phyloP scores from a whole-genome alignment of 2,797 vertebrate genomes.

The Peromyscus eremicus region DNA sequence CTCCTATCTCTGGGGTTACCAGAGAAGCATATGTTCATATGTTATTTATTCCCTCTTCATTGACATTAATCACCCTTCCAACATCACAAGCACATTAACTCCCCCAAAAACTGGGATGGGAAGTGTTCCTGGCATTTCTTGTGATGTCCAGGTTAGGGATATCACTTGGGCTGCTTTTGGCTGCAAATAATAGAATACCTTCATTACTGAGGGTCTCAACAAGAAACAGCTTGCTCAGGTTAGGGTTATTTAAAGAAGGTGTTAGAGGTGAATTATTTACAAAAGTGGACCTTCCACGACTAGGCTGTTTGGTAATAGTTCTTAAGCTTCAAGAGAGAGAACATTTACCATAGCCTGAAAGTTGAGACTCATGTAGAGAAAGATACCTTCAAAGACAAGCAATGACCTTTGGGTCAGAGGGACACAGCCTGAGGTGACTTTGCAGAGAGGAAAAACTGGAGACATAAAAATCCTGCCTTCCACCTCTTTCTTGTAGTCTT shows the following conservation, averaged over 20 bases:
- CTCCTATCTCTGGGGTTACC: not conserved
- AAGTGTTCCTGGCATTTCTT: slow-evolving; percentile 47
- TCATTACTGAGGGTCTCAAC: not conserved
- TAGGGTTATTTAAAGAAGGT: slow-evolving; percentile 33
- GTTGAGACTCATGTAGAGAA: slow-evolving; percentile 34
- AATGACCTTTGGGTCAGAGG: not conserved
- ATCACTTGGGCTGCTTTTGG: not conserved
- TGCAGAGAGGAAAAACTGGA: not conserved
- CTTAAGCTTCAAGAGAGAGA: not conserved
- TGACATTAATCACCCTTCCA: not conserved
- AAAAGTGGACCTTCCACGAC: slow-evolving; percentile 27
- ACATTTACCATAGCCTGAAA: slow-evolving; percentile 9
- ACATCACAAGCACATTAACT: slow-evolving; percentile 18
- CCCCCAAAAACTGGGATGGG: not conserved
- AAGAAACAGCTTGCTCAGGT: not conserved
- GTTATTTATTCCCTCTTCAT: slow-evolving; percentile 40
- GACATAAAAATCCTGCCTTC: not conserved
- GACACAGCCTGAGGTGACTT: not conserved
- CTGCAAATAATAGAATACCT: slow-evolving; percentile 38
- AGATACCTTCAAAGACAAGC: slow-evolving; percentile 2
- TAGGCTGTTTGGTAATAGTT: not conserved
- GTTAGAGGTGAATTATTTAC: slow-evolving; percentile 18
- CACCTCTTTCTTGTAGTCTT: not conserved
- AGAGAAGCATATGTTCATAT: not conserved
- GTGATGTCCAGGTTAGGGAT: not conserved